phyloP scores from a whole-genome alignment of 2,113 vertebrate genomes.

The Trematocara macrostoma region DNA sequence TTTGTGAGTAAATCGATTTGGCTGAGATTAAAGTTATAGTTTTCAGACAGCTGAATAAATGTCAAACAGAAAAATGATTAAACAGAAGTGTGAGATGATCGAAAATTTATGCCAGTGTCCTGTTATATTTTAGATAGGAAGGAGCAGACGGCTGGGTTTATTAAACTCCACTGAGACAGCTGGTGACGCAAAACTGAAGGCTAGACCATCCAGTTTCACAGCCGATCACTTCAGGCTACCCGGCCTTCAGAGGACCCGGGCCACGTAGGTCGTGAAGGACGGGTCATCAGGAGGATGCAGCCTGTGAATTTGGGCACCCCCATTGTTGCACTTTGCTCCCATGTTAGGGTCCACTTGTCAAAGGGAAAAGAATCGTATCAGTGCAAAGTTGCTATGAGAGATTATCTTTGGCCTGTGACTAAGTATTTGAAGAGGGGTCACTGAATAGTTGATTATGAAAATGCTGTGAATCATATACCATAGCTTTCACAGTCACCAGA shows the following conservation, averaged over 20 bases:
- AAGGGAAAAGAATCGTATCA: not conserved
- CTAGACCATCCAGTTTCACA: not conserved
- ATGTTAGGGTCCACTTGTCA: not conserved
- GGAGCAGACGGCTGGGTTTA: not conserved
- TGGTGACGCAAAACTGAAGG: not conserved
- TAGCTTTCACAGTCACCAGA: not conserved
- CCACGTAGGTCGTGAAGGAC: not conserved
- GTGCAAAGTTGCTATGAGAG: not conserved
- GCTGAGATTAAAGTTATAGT: not conserved
- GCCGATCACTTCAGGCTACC: not conserved
- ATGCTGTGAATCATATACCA: not conserved
- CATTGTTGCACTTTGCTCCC: not conserved
- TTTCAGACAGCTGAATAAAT: not conserved
- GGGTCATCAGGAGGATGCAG: not conserved
- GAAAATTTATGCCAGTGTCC: not conserved
- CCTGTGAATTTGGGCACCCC: not conserved
- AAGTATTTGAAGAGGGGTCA: not conserved
- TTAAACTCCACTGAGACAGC: not conserved
- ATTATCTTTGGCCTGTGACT: not conserved
- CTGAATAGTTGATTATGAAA: not conserved
- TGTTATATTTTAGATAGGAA: not conserved
- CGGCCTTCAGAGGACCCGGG: not conserved
- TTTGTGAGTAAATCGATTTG: not conserved
- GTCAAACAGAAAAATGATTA: not conserved
- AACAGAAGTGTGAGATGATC: not conserved